Percentiles rank a stretch among this genome's conserved stretches.
Conservation (phyloP, 1,140 invertebrate species). For the Drosophila lacertosa region DNA sequence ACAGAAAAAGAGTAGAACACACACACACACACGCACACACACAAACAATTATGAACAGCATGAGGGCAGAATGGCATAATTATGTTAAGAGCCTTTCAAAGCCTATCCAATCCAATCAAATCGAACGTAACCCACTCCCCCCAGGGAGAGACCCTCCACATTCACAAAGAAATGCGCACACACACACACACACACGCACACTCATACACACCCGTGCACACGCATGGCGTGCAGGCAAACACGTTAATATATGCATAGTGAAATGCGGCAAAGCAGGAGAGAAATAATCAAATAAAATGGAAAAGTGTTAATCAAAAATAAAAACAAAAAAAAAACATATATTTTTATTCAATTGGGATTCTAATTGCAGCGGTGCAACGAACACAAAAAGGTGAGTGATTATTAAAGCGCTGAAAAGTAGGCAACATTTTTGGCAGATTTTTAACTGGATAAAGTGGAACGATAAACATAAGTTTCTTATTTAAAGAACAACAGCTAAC, state of each 20-base stretch:
- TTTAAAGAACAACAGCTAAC: too few relatives aligned
- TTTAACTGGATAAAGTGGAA: too few relatives aligned
- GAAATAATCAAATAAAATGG: constrained; percentile 83
- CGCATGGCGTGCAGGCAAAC: constrained; percentile 46
- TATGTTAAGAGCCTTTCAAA: constrained; percentile 77
- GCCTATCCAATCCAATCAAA: constrained; percentile 77
- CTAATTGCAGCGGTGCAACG: not conserved
- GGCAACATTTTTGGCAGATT: constrained; percentile 12
- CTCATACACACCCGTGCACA: constrained; percentile 21
- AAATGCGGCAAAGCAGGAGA: constrained; percentile 63
- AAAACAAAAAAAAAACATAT: constrained; percentile 44
- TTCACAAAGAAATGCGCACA: constrained; percentile 6
- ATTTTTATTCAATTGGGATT: constrained; percentile 7
- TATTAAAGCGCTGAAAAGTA: constrained; percentile 18
- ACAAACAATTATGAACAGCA: constrained; percentile 42
- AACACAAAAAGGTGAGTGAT: constrained; percentile 16
- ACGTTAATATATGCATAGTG: constrained; percentile 77
- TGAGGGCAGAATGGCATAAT: constrained; percentile 70
- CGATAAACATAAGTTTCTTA: not conserved
- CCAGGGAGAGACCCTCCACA: constrained; percentile 11
- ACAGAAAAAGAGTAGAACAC: constrained; percentile 24
- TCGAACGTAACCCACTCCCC: constrained; percentile 47
- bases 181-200: constrained; percentile 5
- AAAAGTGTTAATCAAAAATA: constrained; percentile 83
- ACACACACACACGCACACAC: too few relatives aligned